Conservation (phyloP, 2,113 vertebrate species). For the zebrafish (Danio rerio) region DNA sequence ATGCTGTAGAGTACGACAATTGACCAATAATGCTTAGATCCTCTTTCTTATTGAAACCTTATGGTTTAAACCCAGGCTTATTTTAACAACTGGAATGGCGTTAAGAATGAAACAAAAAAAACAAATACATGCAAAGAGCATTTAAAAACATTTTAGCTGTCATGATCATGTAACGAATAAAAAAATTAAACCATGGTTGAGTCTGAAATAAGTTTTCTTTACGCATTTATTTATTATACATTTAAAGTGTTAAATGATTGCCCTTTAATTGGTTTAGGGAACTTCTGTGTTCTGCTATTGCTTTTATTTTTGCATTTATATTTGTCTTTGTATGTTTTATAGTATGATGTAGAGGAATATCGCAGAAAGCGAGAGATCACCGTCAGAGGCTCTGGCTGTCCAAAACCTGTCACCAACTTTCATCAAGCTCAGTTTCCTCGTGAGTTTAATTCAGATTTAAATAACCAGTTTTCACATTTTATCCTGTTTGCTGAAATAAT, state of each 20-base stretch:
- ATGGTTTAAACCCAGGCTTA: too few relatives aligned
- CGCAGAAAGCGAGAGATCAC: constrained; percentile 95
- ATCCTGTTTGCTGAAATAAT: too few relatives aligned
- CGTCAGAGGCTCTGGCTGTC: constrained; percentile 86
- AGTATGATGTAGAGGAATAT: constrained; percentile 93
- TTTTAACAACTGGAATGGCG: too few relatives aligned
- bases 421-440: constrained; percentile 95
- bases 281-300: neutral
- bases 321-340: constrained; percentile 2
- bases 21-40: too few relatives aligned
- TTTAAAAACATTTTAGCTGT: too few relatives aligned
- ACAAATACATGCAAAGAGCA: too few relatives aligned
- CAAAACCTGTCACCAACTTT: constrained; percentile 88
- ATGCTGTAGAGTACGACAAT: too few relatives aligned
- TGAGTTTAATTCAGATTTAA: constrained; percentile 73
- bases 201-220: neutral
- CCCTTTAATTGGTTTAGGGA: neutral
- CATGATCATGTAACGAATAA: too few relatives aligned
- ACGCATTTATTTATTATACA: neutral
- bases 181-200: too few relatives aligned
- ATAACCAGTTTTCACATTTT: too few relatives aligned
- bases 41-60: too few relatives aligned
- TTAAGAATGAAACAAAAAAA: neutral
- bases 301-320: neutral
- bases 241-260: too few relatives aligned